phyloP scores from a whole-genome alignment of 2,888 invertebrate genomes.

The Bombylius discolor region DNA sequence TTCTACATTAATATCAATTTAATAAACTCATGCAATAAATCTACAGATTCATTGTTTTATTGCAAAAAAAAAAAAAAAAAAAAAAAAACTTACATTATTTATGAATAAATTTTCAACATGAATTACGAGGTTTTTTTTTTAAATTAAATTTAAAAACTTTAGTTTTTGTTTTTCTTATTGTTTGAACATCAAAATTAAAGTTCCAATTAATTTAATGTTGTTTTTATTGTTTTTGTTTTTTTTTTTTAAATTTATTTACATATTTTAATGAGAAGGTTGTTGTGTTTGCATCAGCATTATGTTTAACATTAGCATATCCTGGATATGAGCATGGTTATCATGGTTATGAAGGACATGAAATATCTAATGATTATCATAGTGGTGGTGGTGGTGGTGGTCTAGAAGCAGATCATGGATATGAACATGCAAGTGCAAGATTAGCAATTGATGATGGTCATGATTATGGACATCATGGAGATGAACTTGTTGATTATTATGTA shows the following conservation, averaged over 20 bases:
- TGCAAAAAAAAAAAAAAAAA: no score
- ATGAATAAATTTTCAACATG: no score
- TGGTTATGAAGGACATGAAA: slow-evolving; percentile 14
- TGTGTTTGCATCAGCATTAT: slow-evolving; percentile 33
- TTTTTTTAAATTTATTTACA: slow-evolving; percentile 1
- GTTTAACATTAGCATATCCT: slow-evolving; percentile 33
- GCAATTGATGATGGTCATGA: slow-evolving; percentile 25
- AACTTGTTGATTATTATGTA: slow-evolving; percentile 52
- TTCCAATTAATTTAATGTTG: no score
- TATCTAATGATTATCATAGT: slow-evolving; percentile 10
- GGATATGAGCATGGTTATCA: slow-evolving; percentile 26
- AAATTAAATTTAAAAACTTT: no score
- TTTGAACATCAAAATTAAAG: no score
- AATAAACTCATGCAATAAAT: no score
- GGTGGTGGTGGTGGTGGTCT: slow-evolving; percentile 20
- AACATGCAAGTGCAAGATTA: slow-evolving; percentile 27
- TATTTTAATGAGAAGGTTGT: slow-evolving; percentile 25
- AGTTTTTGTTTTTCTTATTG: no score
- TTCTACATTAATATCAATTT: no score
- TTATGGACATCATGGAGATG: slow-evolving; percentile 32
- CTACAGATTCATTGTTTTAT: no score
- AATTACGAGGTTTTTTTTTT: no score
- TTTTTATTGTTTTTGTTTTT: not conserved
- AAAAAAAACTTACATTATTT: no score
- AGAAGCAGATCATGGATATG: slow-evolving; percentile 22